Evolutionary conservation across 2,797 vertebrate genomes (phyloP), one percentile per base, ranked within the genome.

Genomic region (Coccyzus lansbergi): DNA sequence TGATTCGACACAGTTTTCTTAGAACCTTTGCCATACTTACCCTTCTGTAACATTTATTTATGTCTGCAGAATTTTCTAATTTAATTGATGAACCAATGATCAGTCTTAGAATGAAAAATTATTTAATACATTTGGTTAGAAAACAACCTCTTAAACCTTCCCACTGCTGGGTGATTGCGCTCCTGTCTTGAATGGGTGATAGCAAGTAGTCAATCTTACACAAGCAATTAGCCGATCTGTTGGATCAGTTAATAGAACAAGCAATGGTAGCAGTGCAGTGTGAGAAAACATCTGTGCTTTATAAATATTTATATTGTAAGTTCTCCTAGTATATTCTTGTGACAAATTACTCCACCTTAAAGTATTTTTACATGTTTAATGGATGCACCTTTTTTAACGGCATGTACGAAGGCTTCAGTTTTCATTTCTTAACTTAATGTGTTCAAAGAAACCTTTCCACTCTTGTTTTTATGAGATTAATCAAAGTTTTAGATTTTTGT

Each of bases 271-370:
- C 95, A 97, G 94, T 71, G 82, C 92, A 22, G 58, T 65, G 78
- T 95, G 95, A 97, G 97, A 96, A 97, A 96, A 94, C 97, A 98
- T 97, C 97, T 98, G 98, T 97, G 96, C 95, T 96, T 91, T 93
- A 95, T 98, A 98, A 98, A 98, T 98, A 98, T 98, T 97, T 97
- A 97, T 97, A 92, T 82, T 96, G 34, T 86, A 86, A 94, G 62
- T 63, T 80, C 34, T 79, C 75, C 71, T 80, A 64, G 44, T 89
- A 33, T 91, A 62, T 84, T 92, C 77, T 83, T 88, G 64, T 74
- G 83, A 89, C 53, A 78, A 93, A 88, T 93, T 14, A 82, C 38
- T 95, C 36, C n/a, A 62, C 48, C 28, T 90, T 95, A 58, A 96
- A 92, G 72, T 95, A 83, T 82, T 95, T 87, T 82, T 77, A 42